These are phyloP conservation scores for Eurypyga helias DNA, from an alignment of 2,113 vertebrate genomes.

Conservation along the genomic window DNA sequence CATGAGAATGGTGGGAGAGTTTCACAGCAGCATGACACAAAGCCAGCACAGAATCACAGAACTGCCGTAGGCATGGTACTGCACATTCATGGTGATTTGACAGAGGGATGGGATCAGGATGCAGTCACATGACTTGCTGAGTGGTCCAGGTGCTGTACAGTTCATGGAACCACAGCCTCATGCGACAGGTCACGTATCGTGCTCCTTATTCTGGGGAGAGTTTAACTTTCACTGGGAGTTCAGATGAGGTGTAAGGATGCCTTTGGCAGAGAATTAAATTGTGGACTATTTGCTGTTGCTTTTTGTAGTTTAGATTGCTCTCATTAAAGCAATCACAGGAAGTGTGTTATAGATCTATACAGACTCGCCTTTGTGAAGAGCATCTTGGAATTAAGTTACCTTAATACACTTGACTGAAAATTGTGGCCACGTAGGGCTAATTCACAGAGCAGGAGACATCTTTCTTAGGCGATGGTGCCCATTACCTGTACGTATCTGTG, in stretches of 20 bases:
- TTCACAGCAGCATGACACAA: not conserved
- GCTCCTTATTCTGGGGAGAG: not conserved
- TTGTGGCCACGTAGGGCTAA: not conserved
- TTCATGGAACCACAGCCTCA: not conserved
- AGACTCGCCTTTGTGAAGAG: not conserved
- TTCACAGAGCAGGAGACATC: not conserved
- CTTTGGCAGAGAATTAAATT: not conserved
- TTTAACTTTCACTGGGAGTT: not conserved
- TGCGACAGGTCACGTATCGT: not conserved
- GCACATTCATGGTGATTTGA: not conserved
- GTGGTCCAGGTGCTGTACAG: not conserved
- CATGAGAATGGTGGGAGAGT: not conserved
- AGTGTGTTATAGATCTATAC: not conserved
- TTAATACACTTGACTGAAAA: not conserved
- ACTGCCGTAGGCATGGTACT: fast-evolving
- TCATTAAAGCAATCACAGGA: not conserved
- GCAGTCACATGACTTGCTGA: not conserved
- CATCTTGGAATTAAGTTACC: not conserved
- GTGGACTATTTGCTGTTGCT: not conserved
- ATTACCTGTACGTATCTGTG: fast-evolving
- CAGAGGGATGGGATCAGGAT: not conserved
- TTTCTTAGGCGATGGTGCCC: not conserved
- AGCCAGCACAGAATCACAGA: not conserved
- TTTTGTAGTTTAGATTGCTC: not conserved
- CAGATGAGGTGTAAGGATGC: not conserved